Conservation (phyloP, 2,797 vertebrate genomes). For the Australoheros facetus region DNA sequence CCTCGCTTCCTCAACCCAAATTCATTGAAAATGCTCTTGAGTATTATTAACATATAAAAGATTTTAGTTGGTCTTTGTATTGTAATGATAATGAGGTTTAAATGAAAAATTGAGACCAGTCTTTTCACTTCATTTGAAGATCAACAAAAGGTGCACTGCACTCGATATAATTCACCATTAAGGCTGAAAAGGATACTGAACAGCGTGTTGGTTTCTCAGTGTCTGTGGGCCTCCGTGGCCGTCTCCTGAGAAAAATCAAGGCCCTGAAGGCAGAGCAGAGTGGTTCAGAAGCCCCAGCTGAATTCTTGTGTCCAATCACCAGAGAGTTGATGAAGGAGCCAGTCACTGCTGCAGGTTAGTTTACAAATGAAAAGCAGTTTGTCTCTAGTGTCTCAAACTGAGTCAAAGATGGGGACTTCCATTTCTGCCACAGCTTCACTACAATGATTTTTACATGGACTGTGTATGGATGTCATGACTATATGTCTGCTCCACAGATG, state of each 20-base stretch:
- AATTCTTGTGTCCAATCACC: constrained; percentile 90
- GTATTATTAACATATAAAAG: not conserved
- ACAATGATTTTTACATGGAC: not conserved
- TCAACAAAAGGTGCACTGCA: not conserved
- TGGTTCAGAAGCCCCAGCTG: constrained; percentile 80
- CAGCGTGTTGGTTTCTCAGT: constrained; percentile 69
- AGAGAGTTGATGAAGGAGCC: constrained; percentile 90
- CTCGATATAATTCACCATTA: not conserved
- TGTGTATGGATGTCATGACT: not conserved
- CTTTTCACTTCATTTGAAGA: constrained; percentile 1
- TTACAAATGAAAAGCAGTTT: not conserved
- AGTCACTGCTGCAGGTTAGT: constrained; percentile 88
- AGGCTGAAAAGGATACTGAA: constrained; percentile 9
- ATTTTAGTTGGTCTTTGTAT: not conserved
- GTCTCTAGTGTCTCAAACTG: not conserved
- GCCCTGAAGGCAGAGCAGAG: constrained; percentile 77
- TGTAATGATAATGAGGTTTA: not conserved
- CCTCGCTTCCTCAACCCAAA: not conserved
- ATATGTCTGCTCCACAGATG: constrained; percentile 78
- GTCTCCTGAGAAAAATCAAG: constrained; percentile 83
- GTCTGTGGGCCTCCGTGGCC: constrained; percentile 85
- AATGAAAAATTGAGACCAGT: not conserved
- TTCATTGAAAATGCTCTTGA: not conserved
- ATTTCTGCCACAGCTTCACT: not conserved
- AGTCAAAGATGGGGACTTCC: not conserved